phyloP scores from a whole-genome alignment of 1,140 invertebrate species.

The Caligus rogercresseyi region DNA sequence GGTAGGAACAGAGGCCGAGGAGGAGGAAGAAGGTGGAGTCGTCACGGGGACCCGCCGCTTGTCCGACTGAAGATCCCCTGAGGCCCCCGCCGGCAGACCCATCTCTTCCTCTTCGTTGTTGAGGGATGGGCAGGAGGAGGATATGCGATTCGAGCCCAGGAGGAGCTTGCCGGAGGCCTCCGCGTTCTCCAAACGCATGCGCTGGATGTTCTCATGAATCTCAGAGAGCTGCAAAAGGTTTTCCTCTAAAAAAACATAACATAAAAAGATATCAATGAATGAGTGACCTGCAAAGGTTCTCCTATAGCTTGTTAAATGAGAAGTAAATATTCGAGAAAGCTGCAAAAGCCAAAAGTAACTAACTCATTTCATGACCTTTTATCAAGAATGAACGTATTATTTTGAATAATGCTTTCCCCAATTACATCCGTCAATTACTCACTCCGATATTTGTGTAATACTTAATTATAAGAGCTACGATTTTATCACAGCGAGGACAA shows the following conservation, averaged over 20 bases:
- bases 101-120: not conserved
- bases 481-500: no score
- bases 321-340: not conserved
- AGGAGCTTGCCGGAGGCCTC: not conserved
- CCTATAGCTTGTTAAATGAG: not conserved
- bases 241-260: conserved; percentile 3
- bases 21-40: not conserved
- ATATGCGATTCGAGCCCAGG: not conserved
- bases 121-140: conserved; percentile 1
- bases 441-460: no score
- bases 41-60: not conserved
- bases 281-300: not conserved
- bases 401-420: no score
- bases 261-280: not conserved
- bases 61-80: no score
- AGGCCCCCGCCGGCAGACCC: not conserved
- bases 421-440: not conserved
- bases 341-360: no score
- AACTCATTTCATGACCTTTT: no score
- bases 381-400: no score
- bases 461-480: no score
- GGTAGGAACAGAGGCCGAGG: not conserved
- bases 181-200: conserved; percentile 8
- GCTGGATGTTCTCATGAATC: conserved; percentile 13
- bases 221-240: conserved; percentile 3